Conservation (phyloP, 2,113 vertebrate genomes). For the Microtus ochrogaster region DNA sequence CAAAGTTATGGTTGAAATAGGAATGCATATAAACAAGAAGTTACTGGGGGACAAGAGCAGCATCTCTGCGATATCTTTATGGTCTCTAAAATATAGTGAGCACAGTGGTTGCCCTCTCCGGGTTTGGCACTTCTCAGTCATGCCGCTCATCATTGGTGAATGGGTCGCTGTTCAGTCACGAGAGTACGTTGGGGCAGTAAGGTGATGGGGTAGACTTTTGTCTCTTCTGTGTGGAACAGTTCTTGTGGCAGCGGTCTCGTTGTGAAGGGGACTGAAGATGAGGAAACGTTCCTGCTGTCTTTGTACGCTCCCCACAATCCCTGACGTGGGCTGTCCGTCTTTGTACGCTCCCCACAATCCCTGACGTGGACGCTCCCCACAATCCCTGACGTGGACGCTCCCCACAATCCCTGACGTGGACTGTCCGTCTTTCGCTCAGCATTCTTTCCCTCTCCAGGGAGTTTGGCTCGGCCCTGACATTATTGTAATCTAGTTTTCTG, state of each 20-base stretch:
- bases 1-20: slow-evolving; percentile 78
- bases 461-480: slow-evolving; percentile 81
- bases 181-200: background rate
- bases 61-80: background rate
- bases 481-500: slow-evolving; percentile 90
- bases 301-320: background rate
- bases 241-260: background rate
- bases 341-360: no score
- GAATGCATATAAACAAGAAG: slow-evolving; percentile 76
- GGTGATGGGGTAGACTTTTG: background rate
- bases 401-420: background rate
- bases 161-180: background rate
- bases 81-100: background rate
- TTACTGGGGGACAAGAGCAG: background rate
- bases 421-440: background rate
- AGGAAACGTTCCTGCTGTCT: background rate
- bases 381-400: fast-evolving
- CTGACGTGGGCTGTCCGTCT: background rate
- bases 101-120: fast-evolving
- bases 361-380: background rate
- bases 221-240: background rate
- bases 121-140: fast-evolving
- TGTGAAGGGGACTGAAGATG: background rate
- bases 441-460: slow-evolving; percentile 84
- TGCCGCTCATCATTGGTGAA: fast-evolving